Evolutionary conservation across 2,888 invertebrate genomes (phyloP).

Genomic region (Pseudococcus jackbeardsleyi): DNA sequence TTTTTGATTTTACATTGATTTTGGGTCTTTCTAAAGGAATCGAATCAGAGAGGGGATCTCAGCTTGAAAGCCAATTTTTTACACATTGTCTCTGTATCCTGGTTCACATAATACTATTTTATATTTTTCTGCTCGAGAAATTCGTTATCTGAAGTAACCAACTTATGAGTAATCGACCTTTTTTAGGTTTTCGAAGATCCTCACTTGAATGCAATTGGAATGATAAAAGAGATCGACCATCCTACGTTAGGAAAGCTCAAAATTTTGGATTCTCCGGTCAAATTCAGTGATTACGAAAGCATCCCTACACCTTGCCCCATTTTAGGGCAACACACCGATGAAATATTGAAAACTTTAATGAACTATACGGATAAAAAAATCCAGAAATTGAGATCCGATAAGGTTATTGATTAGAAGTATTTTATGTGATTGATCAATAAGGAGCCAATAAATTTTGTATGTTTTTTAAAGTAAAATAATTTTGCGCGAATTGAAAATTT

Average conservation of each 20-base stretch:
- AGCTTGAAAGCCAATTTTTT: no score
- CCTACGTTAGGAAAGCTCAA: slow-evolving; percentile 79
- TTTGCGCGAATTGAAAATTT: no score
- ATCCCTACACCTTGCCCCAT: slow-evolving; percentile 80
- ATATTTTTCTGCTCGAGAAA: background rate
- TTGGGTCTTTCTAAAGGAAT: no score
- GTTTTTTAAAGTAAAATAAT: no score
- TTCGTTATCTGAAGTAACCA: background rate
- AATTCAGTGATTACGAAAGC: slow-evolving; percentile 82
- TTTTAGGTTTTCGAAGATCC: slow-evolving; percentile 85
- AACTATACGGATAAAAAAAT: slow-evolving; percentile 73
- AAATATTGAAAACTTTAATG: slow-evolving; percentile 79
- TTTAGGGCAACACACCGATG: slow-evolving; percentile 89
- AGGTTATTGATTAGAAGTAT: slow-evolving; percentile 71
- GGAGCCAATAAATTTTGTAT: no score
- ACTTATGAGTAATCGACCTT: background rate
- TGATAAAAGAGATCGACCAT: slow-evolving; percentile 82
- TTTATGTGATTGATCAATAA: background rate
- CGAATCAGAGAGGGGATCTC: no score
- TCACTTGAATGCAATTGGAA: slow-evolving; percentile 81
- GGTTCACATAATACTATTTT: no score
- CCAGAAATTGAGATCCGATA: slow-evolving; percentile 71
- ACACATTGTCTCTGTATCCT: no score
- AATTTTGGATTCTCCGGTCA: slow-evolving; percentile 89
- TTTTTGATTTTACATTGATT: no score